Percentiles rank a stretch among this genome's conserved stretches.
Evolutionary conservation across 2,113 vertebrate genomes (phyloP).

Genomic region (Neogobius melanostomus): DNA sequence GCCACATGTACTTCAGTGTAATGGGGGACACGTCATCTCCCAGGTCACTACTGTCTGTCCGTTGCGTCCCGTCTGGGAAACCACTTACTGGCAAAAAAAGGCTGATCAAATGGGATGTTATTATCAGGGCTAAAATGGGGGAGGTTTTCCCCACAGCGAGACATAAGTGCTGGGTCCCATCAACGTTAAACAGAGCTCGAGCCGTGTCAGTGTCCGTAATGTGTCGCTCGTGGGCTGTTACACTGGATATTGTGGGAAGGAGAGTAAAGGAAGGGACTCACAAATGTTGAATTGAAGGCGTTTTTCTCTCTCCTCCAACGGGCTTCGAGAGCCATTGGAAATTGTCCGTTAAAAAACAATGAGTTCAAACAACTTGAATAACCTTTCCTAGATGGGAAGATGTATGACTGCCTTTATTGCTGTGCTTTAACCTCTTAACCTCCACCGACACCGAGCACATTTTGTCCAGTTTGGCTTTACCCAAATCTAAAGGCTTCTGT

Average conservation of each 20-base stretch:
- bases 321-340: too few relatives aligned
- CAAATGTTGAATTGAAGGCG: background rate
- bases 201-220: constrained; percentile 35
- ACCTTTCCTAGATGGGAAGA: too few relatives aligned
- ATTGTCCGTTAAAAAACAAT: too few relatives aligned
- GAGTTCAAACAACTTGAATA: too few relatives aligned
- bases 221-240: constrained; percentile 25
- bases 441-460: too few relatives aligned
- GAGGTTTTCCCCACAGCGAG: constrained; percentile 37
- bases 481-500: too few relatives aligned
- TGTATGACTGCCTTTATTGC: too few relatives aligned
- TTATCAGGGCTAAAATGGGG: constrained; percentile 20
- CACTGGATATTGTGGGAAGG: constrained; percentile 1
- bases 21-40: constrained; percentile 47
- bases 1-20: constrained; percentile 61
- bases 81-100: constrained; percentile 54
- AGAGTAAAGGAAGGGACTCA: background rate
- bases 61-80: constrained; percentile 49
- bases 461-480: too few relatives aligned
- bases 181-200: constrained; percentile 28
- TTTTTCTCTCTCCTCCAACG: too few relatives aligned
- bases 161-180: constrained; percentile 34
- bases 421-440: too few relatives aligned
- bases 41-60: constrained; percentile 27
- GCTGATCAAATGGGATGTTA: constrained; percentile 46